These are phyloP conservation scores for Agriopis marginaria DNA, from an alignment of 2,888 invertebrate genomes.

Conservation along the genomic window DNA sequence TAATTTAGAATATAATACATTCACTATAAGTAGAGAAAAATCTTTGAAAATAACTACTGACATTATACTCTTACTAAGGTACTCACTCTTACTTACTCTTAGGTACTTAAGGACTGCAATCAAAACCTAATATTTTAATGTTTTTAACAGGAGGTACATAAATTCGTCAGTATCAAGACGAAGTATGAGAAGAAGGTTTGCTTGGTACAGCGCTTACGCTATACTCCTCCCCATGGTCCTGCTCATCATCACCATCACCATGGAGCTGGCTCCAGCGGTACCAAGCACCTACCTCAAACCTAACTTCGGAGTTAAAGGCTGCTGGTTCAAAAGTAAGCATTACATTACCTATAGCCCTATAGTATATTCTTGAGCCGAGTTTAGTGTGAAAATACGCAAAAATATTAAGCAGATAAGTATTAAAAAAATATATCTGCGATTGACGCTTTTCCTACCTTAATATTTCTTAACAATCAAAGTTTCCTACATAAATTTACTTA, in stretches of 20 bases:
- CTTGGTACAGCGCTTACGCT: constrained; percentile 87
- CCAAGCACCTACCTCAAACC: constrained; percentile 87
- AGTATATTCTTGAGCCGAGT: too few relatives aligned
- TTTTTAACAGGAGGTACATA: constrained; percentile 69
- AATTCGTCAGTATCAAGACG: constrained; percentile 72
- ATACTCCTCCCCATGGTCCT: constrained; percentile 83
- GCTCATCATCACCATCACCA: constrained; percentile 83
- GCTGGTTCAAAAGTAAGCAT: constrained; percentile 88
- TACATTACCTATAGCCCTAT: neutral
- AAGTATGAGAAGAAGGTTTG: constrained; percentile 81
- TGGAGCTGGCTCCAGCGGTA: constrained; percentile 87
- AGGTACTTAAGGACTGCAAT: neutral
- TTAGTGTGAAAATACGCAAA: neutral
- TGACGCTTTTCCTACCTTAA: neutral
- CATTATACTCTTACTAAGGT: too few relatives aligned
- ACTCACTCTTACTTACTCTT: too few relatives aligned
- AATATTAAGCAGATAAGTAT: too few relatives aligned
- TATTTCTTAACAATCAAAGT: too few relatives aligned
- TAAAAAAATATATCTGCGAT: neutral
- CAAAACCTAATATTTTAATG: neutral
- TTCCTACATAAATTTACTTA: neutral
- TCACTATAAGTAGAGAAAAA: too few relatives aligned
- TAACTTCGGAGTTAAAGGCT: constrained; percentile 85
- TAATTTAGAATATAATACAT: too few relatives aligned
- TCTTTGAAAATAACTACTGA: neutral